Conservation (phyloP, 1,140 invertebrate species). For the Caerostris extrusa region DNA sequence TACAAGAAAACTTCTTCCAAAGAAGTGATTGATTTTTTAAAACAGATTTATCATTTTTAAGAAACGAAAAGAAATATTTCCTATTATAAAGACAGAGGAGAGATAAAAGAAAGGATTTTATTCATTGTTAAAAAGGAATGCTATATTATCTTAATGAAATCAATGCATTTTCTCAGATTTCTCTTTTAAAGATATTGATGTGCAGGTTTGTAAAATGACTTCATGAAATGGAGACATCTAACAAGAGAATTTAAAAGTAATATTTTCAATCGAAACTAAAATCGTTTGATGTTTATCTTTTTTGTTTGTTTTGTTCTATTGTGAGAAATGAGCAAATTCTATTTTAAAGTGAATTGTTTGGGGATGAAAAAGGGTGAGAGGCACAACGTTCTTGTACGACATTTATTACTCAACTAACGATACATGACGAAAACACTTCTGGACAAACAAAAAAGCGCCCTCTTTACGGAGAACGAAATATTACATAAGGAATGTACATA, state of each 20-base stretch:
- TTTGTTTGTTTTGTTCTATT: background rate
- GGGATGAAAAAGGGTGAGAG: no score
- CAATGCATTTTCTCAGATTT: background rate
- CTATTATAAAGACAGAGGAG: background rate
- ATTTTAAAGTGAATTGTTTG: no score
- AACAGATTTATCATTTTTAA: background rate
- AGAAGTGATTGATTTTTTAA: slow-evolving; percentile 6
- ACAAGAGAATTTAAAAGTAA: background rate
- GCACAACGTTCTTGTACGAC: no score
- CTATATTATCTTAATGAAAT: background rate
- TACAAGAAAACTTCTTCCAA: background rate
- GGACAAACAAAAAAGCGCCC: no score
- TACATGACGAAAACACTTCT: no score
- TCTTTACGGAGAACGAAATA: no score
- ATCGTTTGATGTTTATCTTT: background rate
- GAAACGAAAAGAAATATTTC: background rate
- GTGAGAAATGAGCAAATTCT: no score
- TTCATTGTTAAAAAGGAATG: background rate
- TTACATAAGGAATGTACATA: no score
- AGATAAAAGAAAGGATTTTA: background rate
- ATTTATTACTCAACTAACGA: no score
- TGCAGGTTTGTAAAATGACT: no score
- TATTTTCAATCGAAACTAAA: background rate
- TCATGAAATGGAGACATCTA: background rate
- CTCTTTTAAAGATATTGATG: no score